Conservation (phyloP, 2,888 invertebrate species). For the Tridacna gigas region DNA sequence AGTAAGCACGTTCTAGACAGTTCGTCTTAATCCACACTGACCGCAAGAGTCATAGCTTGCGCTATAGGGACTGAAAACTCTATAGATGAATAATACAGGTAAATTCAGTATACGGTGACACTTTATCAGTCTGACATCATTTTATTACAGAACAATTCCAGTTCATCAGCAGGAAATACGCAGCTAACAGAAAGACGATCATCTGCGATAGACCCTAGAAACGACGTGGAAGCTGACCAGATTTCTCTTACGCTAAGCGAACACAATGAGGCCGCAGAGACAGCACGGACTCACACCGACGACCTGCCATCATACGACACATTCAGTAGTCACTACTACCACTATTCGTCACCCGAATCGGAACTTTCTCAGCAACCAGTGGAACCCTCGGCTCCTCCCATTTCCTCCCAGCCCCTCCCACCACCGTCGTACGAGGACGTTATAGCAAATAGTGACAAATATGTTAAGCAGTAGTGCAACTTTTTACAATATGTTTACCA, state of each 20-base stretch:
- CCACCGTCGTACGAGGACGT: conserved; percentile 32
- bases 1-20: too few species aligned
- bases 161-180: too few species aligned
- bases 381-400: conserved; percentile 11
- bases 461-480: background rate
- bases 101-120: too few species aligned
- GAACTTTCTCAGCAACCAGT: background rate
- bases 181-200: background rate
- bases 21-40: too few species aligned
- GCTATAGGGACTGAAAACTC: too few species aligned
- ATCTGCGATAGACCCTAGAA: background rate
- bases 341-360: background rate
- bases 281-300: background rate
- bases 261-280: background rate
- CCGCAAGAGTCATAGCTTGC: too few species aligned
- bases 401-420: background rate
- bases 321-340: background rate
- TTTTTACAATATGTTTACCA: background rate
- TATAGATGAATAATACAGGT: too few species aligned
- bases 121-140: too few species aligned
- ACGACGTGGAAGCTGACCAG: background rate
- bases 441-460: conserved; percentile 16
- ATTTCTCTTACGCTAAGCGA: background rate
- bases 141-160: too few species aligned
- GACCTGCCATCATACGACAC: conserved; percentile 10